A percentile compares a stretch with the other conserved stretches of the same genome.
These are phyloP conservation scores for Sandelia bainsii DNA, from an alignment of 2,797 vertebrate species.

Conservation along the genomic window DNA sequence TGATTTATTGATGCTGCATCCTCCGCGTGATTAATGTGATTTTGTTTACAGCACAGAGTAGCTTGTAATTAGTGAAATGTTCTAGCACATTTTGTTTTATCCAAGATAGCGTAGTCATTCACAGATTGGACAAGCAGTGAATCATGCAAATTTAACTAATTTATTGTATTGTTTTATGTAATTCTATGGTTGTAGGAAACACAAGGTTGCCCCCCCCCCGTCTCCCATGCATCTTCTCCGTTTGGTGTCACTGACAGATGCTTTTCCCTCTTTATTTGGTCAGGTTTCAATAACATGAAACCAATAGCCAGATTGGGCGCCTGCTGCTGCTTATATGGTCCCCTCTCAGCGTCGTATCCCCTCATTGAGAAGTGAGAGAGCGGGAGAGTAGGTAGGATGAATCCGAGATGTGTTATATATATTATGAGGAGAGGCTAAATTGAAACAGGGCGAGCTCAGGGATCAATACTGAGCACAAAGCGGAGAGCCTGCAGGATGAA, in stretches of 20 bases:
- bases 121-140: slow-evolving; percentile 69
- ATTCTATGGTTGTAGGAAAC: slow-evolving; percentile 43
- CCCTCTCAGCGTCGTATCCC: slow-evolving; percentile 65
- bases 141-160: slow-evolving; percentile 59
- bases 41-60: slow-evolving; percentile 64
- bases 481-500: slow-evolving; percentile 62
- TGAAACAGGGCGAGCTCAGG: slow-evolving; percentile 74
- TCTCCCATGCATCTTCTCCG: slow-evolving; percentile 58
- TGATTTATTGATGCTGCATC: slow-evolving; percentile 61
- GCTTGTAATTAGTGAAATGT: slow-evolving; percentile 70
- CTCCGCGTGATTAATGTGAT: slow-evolving; percentile 54
- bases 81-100: slow-evolving; percentile 68
- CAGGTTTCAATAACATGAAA: slow-evolving; percentile 80
- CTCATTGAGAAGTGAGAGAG: slow-evolving; percentile 66
- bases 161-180: slow-evolving; percentile 59
- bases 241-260: slow-evolving; percentile 78
- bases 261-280: slow-evolving; percentile 75
- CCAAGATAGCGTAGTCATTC: slow-evolving; percentile 64
- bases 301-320: slow-evolving; percentile 71
- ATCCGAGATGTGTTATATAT: slow-evolving; percentile 79
- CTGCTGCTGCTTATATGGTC: slow-evolving; percentile 72
- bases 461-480: slow-evolving; percentile 77
- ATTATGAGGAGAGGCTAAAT: slow-evolving; percentile 81
- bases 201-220: slow-evolving; percentile 17
- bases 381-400: slow-evolving; percentile 56